These are phyloP conservation scores for Etheostoma nigrum DNA, from an alignment of 2,797 vertebrate genomes.

Conservation along the genomic window DNA sequence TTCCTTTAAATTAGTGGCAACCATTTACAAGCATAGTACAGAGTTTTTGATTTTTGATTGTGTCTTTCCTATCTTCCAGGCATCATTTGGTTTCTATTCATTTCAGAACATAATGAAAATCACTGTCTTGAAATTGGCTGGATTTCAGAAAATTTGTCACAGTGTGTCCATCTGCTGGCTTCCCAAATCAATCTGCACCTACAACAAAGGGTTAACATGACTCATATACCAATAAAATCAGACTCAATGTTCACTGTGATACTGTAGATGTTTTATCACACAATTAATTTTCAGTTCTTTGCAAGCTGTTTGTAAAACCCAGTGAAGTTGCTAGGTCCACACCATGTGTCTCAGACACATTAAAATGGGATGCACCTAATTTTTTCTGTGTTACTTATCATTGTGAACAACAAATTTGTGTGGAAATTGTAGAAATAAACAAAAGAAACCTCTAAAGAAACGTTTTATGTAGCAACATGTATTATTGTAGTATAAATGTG, in stretches of 20 bases:
- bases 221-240: slow-evolving; percentile 13
- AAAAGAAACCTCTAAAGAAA: too few relatives aligned
- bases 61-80: neutral
- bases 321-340: too few relatives aligned
- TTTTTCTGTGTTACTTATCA: too few relatives aligned
- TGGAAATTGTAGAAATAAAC: too few relatives aligned
- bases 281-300: neutral
- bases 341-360: too few relatives aligned
- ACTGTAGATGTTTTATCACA: slow-evolving; percentile 5
- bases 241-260: slow-evolving; percentile 10
- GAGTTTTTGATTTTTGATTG: slow-evolving; percentile 4
- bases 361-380: too few relatives aligned
- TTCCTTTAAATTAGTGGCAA: neutral
- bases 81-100: slow-evolving; percentile 25
- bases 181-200: slow-evolving; percentile 28
- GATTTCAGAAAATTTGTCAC: slow-evolving; percentile 26
- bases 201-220: slow-evolving; percentile 15
- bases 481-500: too few relatives aligned
- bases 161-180: slow-evolving; percentile 11
- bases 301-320: slow-evolving; percentile 11
- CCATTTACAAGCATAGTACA: slow-evolving; percentile 2
- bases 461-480: neutral
- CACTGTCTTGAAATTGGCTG: slow-evolving; percentile 18
- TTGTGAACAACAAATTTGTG: too few relatives aligned
- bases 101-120: slow-evolving; percentile 30